phyloP scores from a whole-genome alignment of 2,888 invertebrate species.

The Plutella xylostella region DNA sequence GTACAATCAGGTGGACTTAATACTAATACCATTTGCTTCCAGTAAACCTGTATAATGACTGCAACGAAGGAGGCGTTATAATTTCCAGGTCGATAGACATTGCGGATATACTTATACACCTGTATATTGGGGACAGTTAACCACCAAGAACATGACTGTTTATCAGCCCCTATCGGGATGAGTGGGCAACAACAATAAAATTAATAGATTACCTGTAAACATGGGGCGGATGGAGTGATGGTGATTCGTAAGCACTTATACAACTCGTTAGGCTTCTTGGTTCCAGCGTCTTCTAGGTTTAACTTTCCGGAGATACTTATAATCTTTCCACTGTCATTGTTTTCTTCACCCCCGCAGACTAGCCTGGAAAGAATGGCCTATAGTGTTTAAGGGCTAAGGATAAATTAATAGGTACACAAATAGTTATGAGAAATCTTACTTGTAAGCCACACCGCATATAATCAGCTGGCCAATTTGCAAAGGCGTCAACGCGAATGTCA shows the following conservation, averaged over 20 bases:
- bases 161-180: too few relatives aligned
- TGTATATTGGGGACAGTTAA: too few relatives aligned
- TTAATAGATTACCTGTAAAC: conserved; percentile 75
- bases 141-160: too few relatives aligned
- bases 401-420: not conserved
- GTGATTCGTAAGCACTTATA: conserved; percentile 81
- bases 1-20: too few relatives aligned
- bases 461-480: conserved; percentile 78
- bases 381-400: too few relatives aligned
- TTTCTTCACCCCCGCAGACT: conserved; percentile 43
- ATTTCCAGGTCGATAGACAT: too few relatives aligned
- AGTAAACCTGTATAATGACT: too few relatives aligned
- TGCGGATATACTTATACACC: too few relatives aligned
- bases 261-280: not conserved
- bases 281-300: conserved; percentile 63
- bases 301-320: conserved; percentile 72
- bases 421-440: conserved; percentile 39
- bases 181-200: too few relatives aligned
- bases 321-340: conserved; percentile 40
- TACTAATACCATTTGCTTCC: too few relatives aligned
- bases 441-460: conserved; percentile 80
- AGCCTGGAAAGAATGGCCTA: conserved; percentile 37
- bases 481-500: conserved; percentile 80
- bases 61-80: too few relatives aligned
- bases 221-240: conserved; percentile 83